phyloP scores from a whole-genome alignment of 2,888 invertebrate genomes.

The Thymelicus acteon region DNA sequence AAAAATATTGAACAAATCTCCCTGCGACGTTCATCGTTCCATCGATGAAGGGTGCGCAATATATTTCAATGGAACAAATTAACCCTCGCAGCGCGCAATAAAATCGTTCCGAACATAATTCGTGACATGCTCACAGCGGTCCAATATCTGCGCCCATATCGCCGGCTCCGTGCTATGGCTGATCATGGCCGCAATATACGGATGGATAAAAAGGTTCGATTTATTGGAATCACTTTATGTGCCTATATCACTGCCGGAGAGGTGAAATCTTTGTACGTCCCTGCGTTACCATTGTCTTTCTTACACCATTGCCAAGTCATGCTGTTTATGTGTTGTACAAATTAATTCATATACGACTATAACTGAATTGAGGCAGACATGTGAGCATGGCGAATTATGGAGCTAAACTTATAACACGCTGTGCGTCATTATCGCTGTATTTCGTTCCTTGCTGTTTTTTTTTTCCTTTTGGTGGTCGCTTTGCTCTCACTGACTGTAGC shows the following conservation, averaged over 20 bases:
- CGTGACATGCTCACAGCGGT: constrained; percentile 24
- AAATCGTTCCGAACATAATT: constrained; percentile 32
- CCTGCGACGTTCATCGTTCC: not conserved
- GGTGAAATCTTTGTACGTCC: no score
- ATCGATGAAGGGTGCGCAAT: constrained; percentile 10
- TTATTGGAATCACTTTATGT: constrained; percentile 8
- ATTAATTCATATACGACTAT: no score
- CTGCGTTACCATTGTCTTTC: no score
- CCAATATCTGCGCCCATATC: constrained; percentile 22
- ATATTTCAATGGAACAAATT: constrained; percentile 28
- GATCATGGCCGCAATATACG: constrained; percentile 22
- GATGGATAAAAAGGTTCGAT: constrained; percentile 14
- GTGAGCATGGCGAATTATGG: no score
- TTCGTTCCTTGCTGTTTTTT: no score
- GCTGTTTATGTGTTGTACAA: no score
- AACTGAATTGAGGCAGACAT: no score
- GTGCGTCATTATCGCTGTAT: no score
- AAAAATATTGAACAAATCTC: not conserved
- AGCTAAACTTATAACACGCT: no score
- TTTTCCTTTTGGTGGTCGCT: no score
- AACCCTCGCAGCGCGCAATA: constrained; percentile 24
- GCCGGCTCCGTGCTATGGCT: constrained; percentile 18
- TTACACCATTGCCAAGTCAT: no score
- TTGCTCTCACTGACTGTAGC: no score
- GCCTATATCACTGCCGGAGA: constrained; percentile 10